phyloP scores from a whole-genome alignment of 2,888 invertebrate species.

The Bombylius major region DNA sequence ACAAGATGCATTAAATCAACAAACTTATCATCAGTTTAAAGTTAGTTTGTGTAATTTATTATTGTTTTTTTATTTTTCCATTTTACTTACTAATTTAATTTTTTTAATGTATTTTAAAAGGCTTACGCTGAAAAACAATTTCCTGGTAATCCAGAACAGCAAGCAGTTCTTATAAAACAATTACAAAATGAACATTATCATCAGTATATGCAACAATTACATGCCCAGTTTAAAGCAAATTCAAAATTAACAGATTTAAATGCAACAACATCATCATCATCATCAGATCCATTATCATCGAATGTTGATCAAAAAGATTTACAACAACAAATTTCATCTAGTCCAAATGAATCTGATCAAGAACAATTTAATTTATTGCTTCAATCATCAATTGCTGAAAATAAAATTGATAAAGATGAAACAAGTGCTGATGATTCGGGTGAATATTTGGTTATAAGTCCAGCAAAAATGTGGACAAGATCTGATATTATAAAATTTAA shows the following conservation, averaged over 20 bases:
- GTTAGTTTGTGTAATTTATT: slow-evolving; percentile 15
- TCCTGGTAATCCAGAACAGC: slow-evolving; percentile 75
- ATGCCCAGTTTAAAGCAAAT: slow-evolving; percentile 29
- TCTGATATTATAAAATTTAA: slow-evolving; percentile 82
- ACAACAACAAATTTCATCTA: not conserved
- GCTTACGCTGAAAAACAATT: slow-evolving; percentile 91
- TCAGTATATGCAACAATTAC: slow-evolving; percentile 94
- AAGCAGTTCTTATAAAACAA: slow-evolving; percentile 84
- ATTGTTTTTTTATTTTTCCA: slow-evolving; percentile 42
- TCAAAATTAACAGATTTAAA: not conserved
- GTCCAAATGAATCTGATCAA: slow-evolving; percentile 18
- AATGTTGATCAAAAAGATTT: slow-evolving; percentile 15
- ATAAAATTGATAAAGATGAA: slow-evolving; percentile 23
- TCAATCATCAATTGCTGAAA: slow-evolving; percentile 6
- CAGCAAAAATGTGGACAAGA: slow-evolving; percentile 94
- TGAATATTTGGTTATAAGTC: slow-evolving; percentile 44
- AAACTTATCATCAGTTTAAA: slow-evolving; percentile 80
- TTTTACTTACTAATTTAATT: slow-evolving; percentile 51
- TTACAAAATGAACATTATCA: slow-evolving; percentile 98
- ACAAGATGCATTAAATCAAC: slow-evolving; percentile 91
- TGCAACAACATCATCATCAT: not conserved
- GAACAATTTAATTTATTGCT: slow-evolving; percentile 15
- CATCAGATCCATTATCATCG: not conserved
- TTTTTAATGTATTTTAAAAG: slow-evolving; percentile 14
- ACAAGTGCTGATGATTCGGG: slow-evolving; percentile 28